phyloP scores from a whole-genome alignment of 1,140 invertebrate genomes.

The Drosophila chauvacae region DNA sequence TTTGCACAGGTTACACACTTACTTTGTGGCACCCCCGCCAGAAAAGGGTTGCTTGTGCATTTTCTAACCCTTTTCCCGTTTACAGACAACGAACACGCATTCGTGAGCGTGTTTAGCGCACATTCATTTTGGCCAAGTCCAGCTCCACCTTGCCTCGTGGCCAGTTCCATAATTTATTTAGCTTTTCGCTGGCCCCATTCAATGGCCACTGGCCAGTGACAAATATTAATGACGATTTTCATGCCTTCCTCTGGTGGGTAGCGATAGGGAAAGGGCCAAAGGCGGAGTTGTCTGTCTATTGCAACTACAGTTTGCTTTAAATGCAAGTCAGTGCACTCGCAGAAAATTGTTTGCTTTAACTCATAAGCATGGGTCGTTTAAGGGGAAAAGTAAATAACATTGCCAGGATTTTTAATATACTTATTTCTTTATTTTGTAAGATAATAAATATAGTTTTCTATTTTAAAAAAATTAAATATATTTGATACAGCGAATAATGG shows the following conservation, averaged over 20 bases:
- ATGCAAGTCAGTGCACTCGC: constrained; percentile 31
- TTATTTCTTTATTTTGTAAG: too few species aligned
- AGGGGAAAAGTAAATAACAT: not conserved
- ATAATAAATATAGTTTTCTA: too few species aligned
- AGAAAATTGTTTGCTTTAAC: not conserved
- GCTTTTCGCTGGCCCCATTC: constrained; percentile 55
- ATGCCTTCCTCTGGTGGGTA: constrained; percentile 68
- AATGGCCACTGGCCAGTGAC: constrained; percentile 79
- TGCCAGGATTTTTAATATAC: not conserved
- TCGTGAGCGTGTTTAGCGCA: constrained; percentile 65
- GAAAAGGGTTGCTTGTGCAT: constrained; percentile 45
- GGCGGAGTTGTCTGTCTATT: constrained; percentile 34
- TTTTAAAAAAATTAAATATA: not conserved
- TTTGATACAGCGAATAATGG: not conserved
- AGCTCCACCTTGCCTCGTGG: constrained; percentile 46
- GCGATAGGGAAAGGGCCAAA: not conserved
- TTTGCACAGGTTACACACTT: constrained; percentile 57
- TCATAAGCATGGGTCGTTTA: too few species aligned
- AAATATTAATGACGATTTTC: constrained; percentile 84
- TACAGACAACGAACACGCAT: constrained; percentile 79
- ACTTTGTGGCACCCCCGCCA: constrained; percentile 33
- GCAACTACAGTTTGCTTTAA: constrained; percentile 22
- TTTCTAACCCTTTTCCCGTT: constrained; percentile 58
- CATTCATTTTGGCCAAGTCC: constrained; percentile 67
- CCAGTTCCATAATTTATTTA: constrained; percentile 73